phyloP scores from a whole-genome alignment of 2,113 vertebrate species.

The Drymodes brunneopygia region DNA sequence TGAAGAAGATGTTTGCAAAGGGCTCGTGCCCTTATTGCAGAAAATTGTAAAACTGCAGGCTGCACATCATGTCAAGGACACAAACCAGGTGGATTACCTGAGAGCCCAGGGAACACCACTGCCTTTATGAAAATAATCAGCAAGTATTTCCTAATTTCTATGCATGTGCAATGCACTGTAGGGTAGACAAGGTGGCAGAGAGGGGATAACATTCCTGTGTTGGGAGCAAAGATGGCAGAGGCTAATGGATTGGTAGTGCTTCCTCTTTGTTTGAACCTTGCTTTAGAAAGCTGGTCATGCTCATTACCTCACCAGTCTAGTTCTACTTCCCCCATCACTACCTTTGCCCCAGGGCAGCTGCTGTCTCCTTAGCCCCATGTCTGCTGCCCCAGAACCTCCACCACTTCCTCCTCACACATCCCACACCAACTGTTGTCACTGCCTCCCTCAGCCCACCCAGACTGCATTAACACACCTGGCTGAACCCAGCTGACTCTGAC shows the following conservation, averaged over 20 bases:
- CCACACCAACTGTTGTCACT: not conserved
- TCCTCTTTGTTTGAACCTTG: not conserved
- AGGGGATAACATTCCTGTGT: not conserved
- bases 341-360: not conserved
- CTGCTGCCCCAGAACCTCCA: not conserved
- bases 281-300: not conserved
- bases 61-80: not conserved
- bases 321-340: not conserved
- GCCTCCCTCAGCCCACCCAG: not conserved
- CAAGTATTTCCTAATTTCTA: not conserved
- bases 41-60: not conserved
- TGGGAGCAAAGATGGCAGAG: not conserved
- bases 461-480: not conserved
- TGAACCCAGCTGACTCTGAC: not conserved
- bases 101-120: not conserved
- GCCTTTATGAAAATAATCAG: not conserved
- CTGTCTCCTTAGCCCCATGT: not conserved
- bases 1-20: not conserved
- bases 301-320: not conserved
- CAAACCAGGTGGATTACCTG: not conserved
- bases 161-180: accelerated
- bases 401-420: slow-evolving; percentile 12
- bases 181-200: not conserved
- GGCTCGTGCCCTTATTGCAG: not conserved
- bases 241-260: not conserved